Evolutionary conservation across 2,113 vertebrate genomes (phyloP).

Genomic region (Fukomys damarensis): DNA sequence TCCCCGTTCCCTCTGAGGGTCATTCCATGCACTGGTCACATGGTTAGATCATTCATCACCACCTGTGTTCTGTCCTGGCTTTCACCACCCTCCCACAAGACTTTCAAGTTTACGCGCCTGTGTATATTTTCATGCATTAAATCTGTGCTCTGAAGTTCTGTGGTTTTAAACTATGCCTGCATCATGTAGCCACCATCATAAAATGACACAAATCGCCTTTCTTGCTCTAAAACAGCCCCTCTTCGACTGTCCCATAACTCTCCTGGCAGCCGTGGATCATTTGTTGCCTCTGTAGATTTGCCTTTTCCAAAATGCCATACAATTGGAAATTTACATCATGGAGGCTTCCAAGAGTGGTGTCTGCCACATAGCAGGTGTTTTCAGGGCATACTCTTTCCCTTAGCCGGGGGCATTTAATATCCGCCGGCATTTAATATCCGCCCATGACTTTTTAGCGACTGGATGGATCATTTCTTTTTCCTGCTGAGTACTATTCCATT

Average conservation of each 20-base stretch:
- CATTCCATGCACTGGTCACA: accelerated
- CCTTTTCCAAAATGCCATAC: not conserved
- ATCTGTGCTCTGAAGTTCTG: not conserved
- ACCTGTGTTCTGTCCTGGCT: accelerated
- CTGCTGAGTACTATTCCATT: slow-evolving; percentile 30
- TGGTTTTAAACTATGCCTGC: not conserved
- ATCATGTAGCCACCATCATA: not conserved
- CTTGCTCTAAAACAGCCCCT: not conserved
- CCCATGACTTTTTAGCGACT: not conserved
- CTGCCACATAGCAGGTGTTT: not conserved
- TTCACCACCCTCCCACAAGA: not conserved
- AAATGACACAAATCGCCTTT: not conserved
- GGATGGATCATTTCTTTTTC: not conserved
- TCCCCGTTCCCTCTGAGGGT: accelerated
- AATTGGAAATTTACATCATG: accelerated
- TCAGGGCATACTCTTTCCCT: not conserved
- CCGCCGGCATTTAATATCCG: not conserved
- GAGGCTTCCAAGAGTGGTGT: not conserved
- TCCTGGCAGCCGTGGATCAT: accelerated
- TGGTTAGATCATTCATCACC: too few species aligned
- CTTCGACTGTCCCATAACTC: not conserved
- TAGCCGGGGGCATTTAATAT: not conserved
- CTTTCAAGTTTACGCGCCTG: not conserved
- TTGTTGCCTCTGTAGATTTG: not conserved
- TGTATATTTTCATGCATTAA: not conserved